Evolutionary conservation across 2,113 vertebrate genomes (phyloP).

Genomic region (Haemorhous mexicanus): DNA sequence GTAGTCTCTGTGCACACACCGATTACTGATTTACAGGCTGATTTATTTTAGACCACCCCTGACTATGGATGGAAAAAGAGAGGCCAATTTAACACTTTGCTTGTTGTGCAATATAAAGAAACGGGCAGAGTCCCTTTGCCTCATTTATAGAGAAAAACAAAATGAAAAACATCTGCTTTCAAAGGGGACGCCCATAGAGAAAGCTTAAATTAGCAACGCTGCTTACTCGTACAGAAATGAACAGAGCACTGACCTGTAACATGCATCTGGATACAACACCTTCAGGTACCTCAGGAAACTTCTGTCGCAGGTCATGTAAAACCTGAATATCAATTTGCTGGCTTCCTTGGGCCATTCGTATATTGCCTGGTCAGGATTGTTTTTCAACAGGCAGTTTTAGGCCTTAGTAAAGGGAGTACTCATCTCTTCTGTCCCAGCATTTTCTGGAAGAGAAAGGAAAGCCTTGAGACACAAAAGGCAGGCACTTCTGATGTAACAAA

Average conservation of each 20-base stretch:
- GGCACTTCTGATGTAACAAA: neutral
- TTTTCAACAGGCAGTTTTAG: conserved; percentile 80
- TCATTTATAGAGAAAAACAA: neutral
- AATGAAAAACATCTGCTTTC: neutral
- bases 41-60: neutral
- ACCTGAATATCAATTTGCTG: conserved; percentile 99
- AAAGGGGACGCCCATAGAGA: neutral
- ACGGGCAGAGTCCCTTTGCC: neutral
- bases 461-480: conserved; percentile 2
- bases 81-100: neutral
- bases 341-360: conserved; percentile 99
- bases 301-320: conserved; percentile 99
- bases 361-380: conserved; percentile 86
- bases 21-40: neutral
- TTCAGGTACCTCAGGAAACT: conserved; percentile 98
- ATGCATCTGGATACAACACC: conserved; percentile 98
- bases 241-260: conserved; percentile 86
- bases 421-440: conserved; percentile 88
- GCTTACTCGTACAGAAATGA: neutral
- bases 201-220: neutral
- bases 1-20: neutral
- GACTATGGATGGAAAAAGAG: neutral
- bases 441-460: conserved; percentile 75
- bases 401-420: conserved; percentile 80
- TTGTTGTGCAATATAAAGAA: neutral